These are phyloP conservation scores for Eupsittula cactorum DNA, from an alignment of 2,113 vertebrate species.

Conservation along the genomic window DNA sequence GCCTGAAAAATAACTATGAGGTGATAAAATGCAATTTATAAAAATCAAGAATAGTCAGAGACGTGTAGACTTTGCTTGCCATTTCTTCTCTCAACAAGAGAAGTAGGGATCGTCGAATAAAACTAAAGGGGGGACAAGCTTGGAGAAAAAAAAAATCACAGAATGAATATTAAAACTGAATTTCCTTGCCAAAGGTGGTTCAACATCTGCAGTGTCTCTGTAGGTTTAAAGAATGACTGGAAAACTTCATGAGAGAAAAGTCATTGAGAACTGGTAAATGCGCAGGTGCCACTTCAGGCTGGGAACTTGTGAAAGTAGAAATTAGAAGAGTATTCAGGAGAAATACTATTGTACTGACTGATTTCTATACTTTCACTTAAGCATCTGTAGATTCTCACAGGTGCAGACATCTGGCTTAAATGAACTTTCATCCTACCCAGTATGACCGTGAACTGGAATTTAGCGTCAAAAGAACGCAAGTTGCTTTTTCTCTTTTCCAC, in stretches of 20 bases:
- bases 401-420: neutral
- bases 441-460: neutral
- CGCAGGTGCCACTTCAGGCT: neutral
- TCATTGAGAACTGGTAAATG: neutral
- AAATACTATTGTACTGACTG: neutral
- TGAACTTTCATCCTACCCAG: accelerated
- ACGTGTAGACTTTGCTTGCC: accelerated
- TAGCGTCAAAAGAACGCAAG: neutral
- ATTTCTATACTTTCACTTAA: neutral
- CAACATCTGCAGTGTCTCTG: neutral
- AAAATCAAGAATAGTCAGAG: neutral
- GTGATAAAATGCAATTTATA: neutral
- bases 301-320: neutral
- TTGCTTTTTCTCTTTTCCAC: neutral
- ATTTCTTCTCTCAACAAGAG: neutral
- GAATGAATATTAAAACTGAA: neutral
- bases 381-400: neutral
- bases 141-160: accelerated
- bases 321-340: neutral
- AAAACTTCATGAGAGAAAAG: neutral
- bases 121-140: neutral
- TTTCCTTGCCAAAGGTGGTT: neutral
- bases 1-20: neutral
- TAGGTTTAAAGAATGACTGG: neutral
- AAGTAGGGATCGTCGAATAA: neutral